A percentile compares a stretch with the other conserved stretches of the same genome.
Evolutionary conservation across 1,140 invertebrate genomes (phyloP).

Genomic region (Drosophila novamexicana): DNA sequence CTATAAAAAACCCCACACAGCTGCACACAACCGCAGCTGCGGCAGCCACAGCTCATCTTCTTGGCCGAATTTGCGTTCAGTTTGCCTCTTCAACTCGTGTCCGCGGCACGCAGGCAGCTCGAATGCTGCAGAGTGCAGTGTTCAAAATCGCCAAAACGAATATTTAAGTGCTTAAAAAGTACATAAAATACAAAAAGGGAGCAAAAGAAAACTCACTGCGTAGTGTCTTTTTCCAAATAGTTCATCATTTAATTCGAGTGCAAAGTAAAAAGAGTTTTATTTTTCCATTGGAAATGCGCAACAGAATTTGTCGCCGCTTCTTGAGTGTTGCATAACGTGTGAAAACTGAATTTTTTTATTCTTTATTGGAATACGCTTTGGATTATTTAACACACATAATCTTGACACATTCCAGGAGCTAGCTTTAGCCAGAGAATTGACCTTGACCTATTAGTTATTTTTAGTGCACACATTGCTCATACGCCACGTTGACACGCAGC

Average conservation of each 20-base stretch:
- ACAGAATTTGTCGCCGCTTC: neutral
- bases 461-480: constrained; percentile 42
- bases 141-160: constrained; percentile 10
- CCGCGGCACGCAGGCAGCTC: constrained; percentile 46
- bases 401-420: neutral
- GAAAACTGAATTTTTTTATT: neutral
- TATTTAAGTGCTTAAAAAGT: neutral
- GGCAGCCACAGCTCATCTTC: constrained; percentile 23
- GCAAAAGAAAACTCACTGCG: constrained; percentile 5
- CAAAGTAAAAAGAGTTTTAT: neutral
- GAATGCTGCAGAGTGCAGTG: constrained; percentile 24
- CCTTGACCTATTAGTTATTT: constrained; percentile 75
- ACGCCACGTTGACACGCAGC: constrained; percentile 21
- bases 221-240: neutral
- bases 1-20: constrained; percentile 22
- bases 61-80: constrained; percentile 50
- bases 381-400: neutral
- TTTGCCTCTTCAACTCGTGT: constrained; percentile 59
- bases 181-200: neutral
- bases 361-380: neutral
- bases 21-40: neutral
- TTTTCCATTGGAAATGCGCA: neutral
- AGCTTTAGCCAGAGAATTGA: constrained; percentile 56
- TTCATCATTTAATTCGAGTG: constrained; percentile 7
- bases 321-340: constrained; percentile 10